Conservation (phyloP, 2,888 invertebrate genomes). For the Hirtodrosophila trivittata region DNA sequence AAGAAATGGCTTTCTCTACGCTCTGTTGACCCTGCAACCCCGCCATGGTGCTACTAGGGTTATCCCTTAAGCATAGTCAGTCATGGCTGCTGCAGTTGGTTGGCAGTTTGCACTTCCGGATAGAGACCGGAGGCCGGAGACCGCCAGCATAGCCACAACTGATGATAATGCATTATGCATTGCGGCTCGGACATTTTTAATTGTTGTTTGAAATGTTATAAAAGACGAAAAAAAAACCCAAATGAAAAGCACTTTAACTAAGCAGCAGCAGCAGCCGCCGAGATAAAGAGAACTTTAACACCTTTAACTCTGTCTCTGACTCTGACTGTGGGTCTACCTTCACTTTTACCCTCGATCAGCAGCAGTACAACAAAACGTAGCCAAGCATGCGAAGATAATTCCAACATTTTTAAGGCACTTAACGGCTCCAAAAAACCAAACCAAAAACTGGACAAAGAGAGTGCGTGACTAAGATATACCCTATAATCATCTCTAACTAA, state of each 20-base stretch:
- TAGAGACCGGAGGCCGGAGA: constrained; percentile 17
- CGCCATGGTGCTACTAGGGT: constrained; percentile 38
- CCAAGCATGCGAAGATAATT: constrained; percentile 71
- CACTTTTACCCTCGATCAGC: constrained; percentile 34
- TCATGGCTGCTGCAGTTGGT: constrained; percentile 40
- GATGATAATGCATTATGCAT: constrained; percentile 75
- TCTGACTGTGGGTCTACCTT: background rate
- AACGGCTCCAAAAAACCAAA: constrained; percentile 46
- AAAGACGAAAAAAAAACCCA: constrained; percentile 17
- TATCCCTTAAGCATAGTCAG: background rate
- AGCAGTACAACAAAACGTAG: constrained; percentile 33
- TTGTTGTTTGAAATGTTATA: constrained; percentile 62
- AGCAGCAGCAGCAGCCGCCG: constrained; percentile 26
- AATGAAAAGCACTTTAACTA: constrained; percentile 49
- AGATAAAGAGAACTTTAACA: constrained; percentile 69
- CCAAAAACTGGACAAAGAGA: background rate
- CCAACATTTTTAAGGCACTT: constrained; percentile 70
- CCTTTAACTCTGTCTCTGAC: constrained; percentile 39
- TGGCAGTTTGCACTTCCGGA: constrained; percentile 54
- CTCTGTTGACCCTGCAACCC: constrained; percentile 40
- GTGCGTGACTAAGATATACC: background rate
- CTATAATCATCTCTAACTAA: background rate
- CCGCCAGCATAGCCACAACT: constrained; percentile 59
- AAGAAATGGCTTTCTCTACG: constrained; percentile 52
- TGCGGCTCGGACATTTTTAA: constrained; percentile 54